Evolutionary conservation across 2,888 invertebrate genomes (phyloP).

Genomic region (Lasius fuliginosus): DNA sequence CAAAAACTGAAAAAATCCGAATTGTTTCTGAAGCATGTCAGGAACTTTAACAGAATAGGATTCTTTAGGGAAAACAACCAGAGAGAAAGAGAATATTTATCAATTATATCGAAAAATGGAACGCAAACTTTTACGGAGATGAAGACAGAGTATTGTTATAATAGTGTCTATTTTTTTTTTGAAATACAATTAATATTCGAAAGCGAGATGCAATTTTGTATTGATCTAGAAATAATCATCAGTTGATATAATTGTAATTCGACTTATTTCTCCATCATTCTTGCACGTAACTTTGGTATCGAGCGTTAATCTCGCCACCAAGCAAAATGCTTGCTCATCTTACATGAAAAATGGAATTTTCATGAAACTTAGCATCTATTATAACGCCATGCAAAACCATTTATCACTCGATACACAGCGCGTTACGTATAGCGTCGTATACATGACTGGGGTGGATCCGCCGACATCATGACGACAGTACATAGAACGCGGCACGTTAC

Average conservation of each 20-base stretch:
- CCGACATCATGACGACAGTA: constrained; percentile 54
- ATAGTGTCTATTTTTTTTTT: neutral
- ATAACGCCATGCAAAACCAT: constrained; percentile 34
- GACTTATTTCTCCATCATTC: neutral
- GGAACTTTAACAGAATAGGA: neutral
- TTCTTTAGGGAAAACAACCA: neutral
- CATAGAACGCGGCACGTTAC: constrained; percentile 34
- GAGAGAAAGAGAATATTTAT: neutral
- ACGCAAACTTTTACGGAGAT: neutral
- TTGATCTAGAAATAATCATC: constrained; percentile 31
- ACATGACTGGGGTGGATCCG: constrained; percentile 40
- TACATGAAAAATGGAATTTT: constrained; percentile 45
- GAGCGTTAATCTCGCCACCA: constrained; percentile 16
- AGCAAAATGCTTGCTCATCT: neutral
- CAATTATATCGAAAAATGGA: constrained; percentile 2
- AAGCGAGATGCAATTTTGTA: neutral
- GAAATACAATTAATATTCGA: neutral
- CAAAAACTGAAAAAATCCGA: neutral
- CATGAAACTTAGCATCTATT: constrained; percentile 55
- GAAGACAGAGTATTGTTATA: neutral
- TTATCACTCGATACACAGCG: constrained; percentile 45
- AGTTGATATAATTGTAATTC: constrained; percentile 23
- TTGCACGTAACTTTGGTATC: constrained; percentile 14
- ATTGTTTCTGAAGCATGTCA: neutral
- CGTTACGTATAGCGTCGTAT: constrained; percentile 14